Evolutionary conservation across 2,888 invertebrate species (phyloP).

Genomic region (Aphrophora alni): DNA sequence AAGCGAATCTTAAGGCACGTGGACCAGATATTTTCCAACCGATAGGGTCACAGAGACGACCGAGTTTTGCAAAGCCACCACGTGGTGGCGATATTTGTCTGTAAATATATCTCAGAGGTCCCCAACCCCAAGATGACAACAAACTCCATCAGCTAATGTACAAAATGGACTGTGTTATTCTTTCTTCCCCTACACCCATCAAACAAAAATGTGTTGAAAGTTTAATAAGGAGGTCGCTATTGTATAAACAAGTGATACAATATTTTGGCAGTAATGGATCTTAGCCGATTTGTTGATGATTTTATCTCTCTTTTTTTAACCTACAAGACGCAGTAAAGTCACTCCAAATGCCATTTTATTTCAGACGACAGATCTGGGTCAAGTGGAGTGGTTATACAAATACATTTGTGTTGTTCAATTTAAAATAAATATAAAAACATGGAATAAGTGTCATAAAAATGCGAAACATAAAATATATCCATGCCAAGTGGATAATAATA

Average conservation of each 20-base stretch:
- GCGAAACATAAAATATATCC: too few relatives aligned
- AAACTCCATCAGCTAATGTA: neutral
- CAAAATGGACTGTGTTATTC: neutral
- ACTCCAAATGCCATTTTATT: neutral
- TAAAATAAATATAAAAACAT: neutral
- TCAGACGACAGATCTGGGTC: neutral
- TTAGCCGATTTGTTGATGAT: neutral
- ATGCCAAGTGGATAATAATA: too few relatives aligned
- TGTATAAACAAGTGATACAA: neutral
- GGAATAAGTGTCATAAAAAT: too few relatives aligned
- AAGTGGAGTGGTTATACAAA: neutral
- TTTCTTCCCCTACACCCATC: neutral
- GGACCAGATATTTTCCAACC: neutral
- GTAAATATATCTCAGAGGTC: neutral
- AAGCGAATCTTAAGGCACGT: neutral
- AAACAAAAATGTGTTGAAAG: neutral
- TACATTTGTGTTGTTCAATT: neutral
- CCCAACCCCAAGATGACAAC: neutral
- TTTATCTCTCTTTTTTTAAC: neutral
- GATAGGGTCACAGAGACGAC: neutral
- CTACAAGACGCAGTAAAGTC: neutral
- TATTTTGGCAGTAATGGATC: neutral
- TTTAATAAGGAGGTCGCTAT: neutral
- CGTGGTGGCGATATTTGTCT: slow-evolving; percentile 4
- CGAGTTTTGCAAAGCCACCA: neutral